A percentile compares a stretch with the other conserved stretches of the same genome.
Conservation (phyloP, 2,113 vertebrate species). For the Macrotus californicus region DNA sequence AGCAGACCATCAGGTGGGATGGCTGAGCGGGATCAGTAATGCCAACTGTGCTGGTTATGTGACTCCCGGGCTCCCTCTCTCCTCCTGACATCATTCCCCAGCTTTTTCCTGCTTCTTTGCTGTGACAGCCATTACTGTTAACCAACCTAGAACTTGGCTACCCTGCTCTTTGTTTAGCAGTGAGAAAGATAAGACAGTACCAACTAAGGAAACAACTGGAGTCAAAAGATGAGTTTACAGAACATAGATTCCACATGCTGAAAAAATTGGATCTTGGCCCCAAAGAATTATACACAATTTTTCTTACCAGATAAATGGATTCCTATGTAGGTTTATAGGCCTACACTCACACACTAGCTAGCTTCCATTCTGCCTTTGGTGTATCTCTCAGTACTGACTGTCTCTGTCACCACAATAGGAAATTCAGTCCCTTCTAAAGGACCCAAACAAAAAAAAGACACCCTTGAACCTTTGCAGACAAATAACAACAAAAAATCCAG, state of each 20-base stretch:
- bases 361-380: background rate
- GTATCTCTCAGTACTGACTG: background rate
- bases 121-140: background rate
- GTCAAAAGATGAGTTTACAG: background rate
- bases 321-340: background rate
- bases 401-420: background rate
- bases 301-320: background rate
- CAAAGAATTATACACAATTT: background rate
- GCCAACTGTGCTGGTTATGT: background rate
- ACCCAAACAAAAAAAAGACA: background rate
- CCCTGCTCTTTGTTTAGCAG: background rate
- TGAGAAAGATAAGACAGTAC: background rate
- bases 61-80: background rate
- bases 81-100: background rate
- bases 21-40: background rate
- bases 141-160: background rate
- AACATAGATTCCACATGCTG: background rate
- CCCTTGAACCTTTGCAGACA: background rate
- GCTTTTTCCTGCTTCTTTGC: background rate
- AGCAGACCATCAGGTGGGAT: background rate
- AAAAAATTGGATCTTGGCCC: background rate
- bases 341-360: background rate
- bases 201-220: background rate
- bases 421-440: background rate
- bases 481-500: background rate